phyloP scores from a whole-genome alignment of 64 coral and sea anemone genomes.

The Pachyseris speciosa region DNA sequence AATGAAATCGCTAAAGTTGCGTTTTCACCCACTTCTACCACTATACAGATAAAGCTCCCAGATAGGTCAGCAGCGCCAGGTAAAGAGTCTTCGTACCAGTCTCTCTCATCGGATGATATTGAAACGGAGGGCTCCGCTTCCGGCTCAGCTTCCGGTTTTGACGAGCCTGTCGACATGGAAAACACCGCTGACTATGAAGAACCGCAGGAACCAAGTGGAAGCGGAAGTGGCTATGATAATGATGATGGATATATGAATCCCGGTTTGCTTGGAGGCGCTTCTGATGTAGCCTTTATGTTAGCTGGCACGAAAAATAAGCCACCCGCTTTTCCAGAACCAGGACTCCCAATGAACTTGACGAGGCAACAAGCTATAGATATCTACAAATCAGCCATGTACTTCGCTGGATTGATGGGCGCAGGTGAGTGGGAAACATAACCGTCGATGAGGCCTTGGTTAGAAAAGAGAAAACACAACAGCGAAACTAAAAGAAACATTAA shows the following conservation, averaged over 20 bases:
- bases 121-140: background rate
- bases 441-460: too few species aligned
- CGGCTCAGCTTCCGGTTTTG: background rate
- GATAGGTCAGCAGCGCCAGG: background rate
- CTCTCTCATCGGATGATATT: background rate
- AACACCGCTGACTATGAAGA: background rate
- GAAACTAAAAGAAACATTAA: too few species aligned
- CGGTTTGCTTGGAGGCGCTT: background rate
- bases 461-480: too few species aligned
- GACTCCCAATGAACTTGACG: constrained; percentile 22
- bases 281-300: constrained; percentile 44
- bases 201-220: background rate
- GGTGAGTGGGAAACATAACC: background rate
- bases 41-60: constrained; percentile 14
- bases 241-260: background rate
- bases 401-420: constrained; percentile 4
- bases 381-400: constrained; percentile 54
- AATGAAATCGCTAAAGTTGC: background rate
- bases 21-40: background rate
- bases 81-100: background rate
- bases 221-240: constrained; percentile 9
- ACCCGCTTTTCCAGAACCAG: constrained; percentile 3
- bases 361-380: constrained; percentile 33
- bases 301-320: constrained; percentile 28
- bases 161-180: background rate